A percentile compares a stretch with the other conserved stretches of the same genome.
phyloP scores from a whole-genome alignment of 53 echinoderm and acorn worm species.

The Antedon mediterranea region DNA sequence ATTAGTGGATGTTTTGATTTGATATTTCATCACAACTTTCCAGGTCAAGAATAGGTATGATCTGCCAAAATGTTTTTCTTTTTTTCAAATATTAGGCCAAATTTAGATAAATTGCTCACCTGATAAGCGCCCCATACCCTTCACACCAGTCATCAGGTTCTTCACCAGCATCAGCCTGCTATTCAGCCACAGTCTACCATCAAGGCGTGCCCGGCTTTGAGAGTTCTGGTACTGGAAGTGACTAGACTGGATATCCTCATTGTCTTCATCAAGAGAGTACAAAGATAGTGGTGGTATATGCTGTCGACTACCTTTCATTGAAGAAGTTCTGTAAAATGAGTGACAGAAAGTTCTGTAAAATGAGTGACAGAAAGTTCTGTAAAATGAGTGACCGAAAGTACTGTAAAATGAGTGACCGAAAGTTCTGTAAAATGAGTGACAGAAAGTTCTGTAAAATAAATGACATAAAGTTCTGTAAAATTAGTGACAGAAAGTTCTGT shows the following conservation, averaged over 20 bases:
- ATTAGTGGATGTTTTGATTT: too few relatives aligned
- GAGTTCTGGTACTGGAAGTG: constrained; percentile 94
- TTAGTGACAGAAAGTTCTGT: too few relatives aligned
- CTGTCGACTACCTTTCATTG: constrained; percentile 69
- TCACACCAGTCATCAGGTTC: constrained; percentile 59
- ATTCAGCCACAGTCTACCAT: constrained; percentile 80
- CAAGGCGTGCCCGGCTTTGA: constrained; percentile 81
- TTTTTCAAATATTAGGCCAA: too few relatives aligned
- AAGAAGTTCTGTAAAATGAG: constrained; percentile 49
- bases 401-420: neutral
- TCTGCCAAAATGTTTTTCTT: too few relatives aligned
- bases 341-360: neutral
- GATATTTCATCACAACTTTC: too few relatives aligned
- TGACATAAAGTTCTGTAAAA: too few relatives aligned
- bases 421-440: too few relatives aligned
- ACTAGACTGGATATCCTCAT: constrained; percentile 18
- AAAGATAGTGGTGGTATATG: constrained; percentile 21
- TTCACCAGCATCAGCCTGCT: constrained; percentile 79
- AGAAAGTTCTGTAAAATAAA: too few relatives aligned
- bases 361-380: too few relatives aligned
- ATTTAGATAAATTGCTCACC: constrained; percentile 22
- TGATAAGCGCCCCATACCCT: constrained; percentile 64
- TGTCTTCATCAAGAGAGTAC: constrained; percentile 9
- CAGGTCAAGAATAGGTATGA: too few relatives aligned
- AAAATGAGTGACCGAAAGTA: too few relatives aligned